Evolutionary conservation across 2,797 vertebrate genomes (phyloP), one percentile per base, ranked within the genome.

Genomic region (Halcyon leucocephala): DNA sequence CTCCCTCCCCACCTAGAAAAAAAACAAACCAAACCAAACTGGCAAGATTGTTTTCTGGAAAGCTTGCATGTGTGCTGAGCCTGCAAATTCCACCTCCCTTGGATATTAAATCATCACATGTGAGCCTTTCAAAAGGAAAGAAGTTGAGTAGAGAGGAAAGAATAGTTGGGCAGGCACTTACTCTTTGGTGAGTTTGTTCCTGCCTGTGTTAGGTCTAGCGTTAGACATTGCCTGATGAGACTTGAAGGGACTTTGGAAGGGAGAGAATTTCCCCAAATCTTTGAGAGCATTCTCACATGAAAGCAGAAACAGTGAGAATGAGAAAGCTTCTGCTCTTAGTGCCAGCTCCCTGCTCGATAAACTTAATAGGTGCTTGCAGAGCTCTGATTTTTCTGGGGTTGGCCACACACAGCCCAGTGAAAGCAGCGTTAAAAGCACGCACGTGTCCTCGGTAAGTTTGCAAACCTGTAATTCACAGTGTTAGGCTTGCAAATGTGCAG

Each of bases 81-180:
- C 60, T 79, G 85, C 64, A 41, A 3, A 4, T 17, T 78, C 64
- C 70, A 86, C 72, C 86, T 90, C 72, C 74, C 60, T 77, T 1
- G 14, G 78, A 57, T 77, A 71, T 69, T 86, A 76, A 90, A 70
- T 93, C 93, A 92, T 93, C 72, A 78, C 65, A 93, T 57, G 42
- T 87, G 82, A 97, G 90, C 89, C 88, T 96, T 91, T 84, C 87
- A 92, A 94, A 95, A 90, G 73, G 86, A 80, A 52, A 10, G 24
- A 69, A 71, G 24, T 20, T 42, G 92, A 2, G 3, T 85, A 57
- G 82, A 82, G 93, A 74, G 88, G 86, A 86, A 73, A 82, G 80
- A 82, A 71, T 18, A 22, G 4, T 37, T 91, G 44, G 67, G 73
- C 81, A 67, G 86, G 86, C 54, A 41, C 54, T 87, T 87, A 76